Base-by-base conservation (phyloP, 1,140 invertebrate species). In the Pemphigus obesinymphae region DNA sequence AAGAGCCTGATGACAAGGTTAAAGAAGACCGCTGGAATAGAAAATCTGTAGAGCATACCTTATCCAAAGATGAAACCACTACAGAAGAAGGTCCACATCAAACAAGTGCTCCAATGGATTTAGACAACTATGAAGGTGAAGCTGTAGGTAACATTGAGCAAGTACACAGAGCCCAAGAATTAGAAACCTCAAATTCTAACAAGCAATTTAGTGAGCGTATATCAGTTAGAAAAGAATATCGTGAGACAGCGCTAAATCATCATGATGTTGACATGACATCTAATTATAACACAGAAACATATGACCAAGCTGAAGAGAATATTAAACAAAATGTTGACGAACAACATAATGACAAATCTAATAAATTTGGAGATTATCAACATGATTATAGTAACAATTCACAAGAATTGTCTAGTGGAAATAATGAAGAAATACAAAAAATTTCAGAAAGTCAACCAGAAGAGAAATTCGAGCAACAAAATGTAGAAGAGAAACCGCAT, bases 91-190 rank as follows among this genome's bases (percentile, higher is more conserved):
- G 8, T 45, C 23, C 23, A n/a, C 55, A 37, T 43, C 50, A 58
- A 31, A 43, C 50, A 17, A 80, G 73, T n/a, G 50, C 34, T 80
- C 37, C 76, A 43, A 80, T 80, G 76, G 76, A 80, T 34, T 29
- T 80, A 31, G 76, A 80, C 10, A 63, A 63, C 8, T 61, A 80
- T 61, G 76, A 78, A 55, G 13, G 31, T 37, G 75, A 80, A 31
- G 26, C 13, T 29, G n/a, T n/a, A 45, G 53, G 63, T 20, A 80
- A 80, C 26, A 40, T 61, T 26, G 55, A 80, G 13, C 53, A 80
- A 50, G 1, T 20, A 6, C 23, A 37, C 5, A 8, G 15, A 26
- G 8, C 2, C 2, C n/a, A 63, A 45, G 23, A 26, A 63, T n/a
- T 43, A 11, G 70, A 48, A 48, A 31, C 1, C 0, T 31, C 29